A percentile compares a stretch with the other conserved stretches of the same genome.
phyloP scores from a whole-genome alignment of 2,888 invertebrate genomes.

The Nymphalis urticae region DNA sequence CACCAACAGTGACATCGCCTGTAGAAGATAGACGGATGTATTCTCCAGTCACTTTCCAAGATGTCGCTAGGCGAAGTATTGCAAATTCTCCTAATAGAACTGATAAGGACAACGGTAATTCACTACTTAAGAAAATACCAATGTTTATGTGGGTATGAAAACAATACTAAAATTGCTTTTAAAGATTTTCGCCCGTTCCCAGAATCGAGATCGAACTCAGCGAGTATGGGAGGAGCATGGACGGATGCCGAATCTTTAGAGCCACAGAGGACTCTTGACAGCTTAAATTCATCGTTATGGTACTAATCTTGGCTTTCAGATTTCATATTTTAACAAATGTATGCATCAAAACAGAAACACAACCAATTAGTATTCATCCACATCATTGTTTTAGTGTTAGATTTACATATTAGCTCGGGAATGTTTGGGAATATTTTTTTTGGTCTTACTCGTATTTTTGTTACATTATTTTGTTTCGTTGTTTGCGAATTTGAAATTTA shows the following conservation, averaged over 20 bases:
- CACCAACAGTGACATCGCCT: slow-evolving; percentile 64
- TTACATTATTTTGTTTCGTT: too few species aligned
- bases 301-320: slow-evolving; percentile 42
- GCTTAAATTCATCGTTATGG: slow-evolving; percentile 75
- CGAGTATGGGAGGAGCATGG: slow-evolving; percentile 75
- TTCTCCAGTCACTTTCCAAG: slow-evolving; percentile 92
- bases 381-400: too few species aligned
- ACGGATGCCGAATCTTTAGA: slow-evolving; percentile 83
- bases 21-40: slow-evolving; percentile 87
- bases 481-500: too few species aligned
- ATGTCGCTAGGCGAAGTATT: slow-evolving; percentile 89
- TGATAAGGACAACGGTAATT: slow-evolving; percentile 60
- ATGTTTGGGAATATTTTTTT: too few species aligned
- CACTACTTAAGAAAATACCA: background rate
- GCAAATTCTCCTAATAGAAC: slow-evolving; percentile 86
- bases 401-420: too few species aligned
- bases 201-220: slow-evolving; percentile 88
- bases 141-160: background rate
- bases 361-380: too few species aligned
- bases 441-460: too few species aligned
- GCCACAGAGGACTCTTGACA: slow-evolving; percentile 79
- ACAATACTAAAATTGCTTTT: slow-evolving; percentile 7
- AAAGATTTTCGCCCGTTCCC: slow-evolving; percentile 40
- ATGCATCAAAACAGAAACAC: too few species aligned
- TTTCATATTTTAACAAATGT: background rate